Evolutionary conservation across 2,888 invertebrate species (phyloP), one percentile per base, ranked within the genome.

Genomic region (Meiosimyza platycephala): DNA sequence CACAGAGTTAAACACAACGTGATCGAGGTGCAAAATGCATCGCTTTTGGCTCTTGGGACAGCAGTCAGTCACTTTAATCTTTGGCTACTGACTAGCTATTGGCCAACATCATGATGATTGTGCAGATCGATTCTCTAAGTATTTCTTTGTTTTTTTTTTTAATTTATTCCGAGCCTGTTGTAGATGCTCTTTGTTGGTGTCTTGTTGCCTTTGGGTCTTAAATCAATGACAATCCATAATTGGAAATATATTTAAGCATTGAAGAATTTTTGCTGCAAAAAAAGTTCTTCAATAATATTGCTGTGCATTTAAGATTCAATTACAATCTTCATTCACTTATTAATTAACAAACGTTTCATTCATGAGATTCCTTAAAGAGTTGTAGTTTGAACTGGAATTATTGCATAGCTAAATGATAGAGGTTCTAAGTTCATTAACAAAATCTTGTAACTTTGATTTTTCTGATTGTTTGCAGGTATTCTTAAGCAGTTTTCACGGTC

Each of bases 21-120:
- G 72, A 73, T 70, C 75, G 78, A 83, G 84, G 85, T 85, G 84
- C 84, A 82, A 84, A 84, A 81, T 83, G 81, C 80, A 82, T 80
- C 82, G 82, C 84, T 83, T 83, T 67, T 79, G 79, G 76, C 84
- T 82, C 82, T 76, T 74, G 85, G 83, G 84, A 85, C 79, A 72
- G 68, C 71, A 78, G 76, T 80, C 79, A 74, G 18, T 70, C 70
- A 70, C 57, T 13, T 22, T 12, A 18, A 28, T 51, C 48, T 15
- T 50, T 59, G 51, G 59, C 52, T 51, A 62, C 51, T 50, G 28
- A 50, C 40, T 40, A 40, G 40, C 40, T 7, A 40, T 40, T 40
- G 40, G 40, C 40, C 40, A 40, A 40, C 40, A 40, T 40, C n/a
- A 12, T 22, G 33, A 16, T 13, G 15, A 28, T 12, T 59, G 6